Percentiles rank a stretch among this genome's conserved stretches.
These are phyloP conservation scores for Odontocerum albicorne DNA, from an alignment of 2,888 invertebrate species.

Conservation along the genomic window DNA sequence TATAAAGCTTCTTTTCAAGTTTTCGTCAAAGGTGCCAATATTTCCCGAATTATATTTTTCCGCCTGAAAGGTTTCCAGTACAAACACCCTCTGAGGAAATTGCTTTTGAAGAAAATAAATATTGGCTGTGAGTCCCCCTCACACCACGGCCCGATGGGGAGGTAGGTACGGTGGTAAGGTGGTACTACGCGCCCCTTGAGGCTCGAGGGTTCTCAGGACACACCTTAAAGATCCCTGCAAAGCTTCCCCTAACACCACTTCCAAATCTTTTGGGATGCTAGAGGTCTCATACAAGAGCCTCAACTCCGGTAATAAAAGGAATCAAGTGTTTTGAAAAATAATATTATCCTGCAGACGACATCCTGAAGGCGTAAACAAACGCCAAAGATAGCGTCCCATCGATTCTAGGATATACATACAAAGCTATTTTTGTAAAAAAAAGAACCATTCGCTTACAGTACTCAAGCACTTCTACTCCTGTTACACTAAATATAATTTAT, in stretches of 20 bases:
- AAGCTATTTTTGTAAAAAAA: too few species aligned
- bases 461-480: too few species aligned
- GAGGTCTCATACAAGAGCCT: background rate
- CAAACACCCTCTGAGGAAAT: conserved; percentile 36
- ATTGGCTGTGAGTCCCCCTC: conserved; percentile 25
- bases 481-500: too few species aligned
- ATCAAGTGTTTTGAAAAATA: too few species aligned
- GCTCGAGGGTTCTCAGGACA: conserved; percentile 32
- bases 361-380: too few species aligned
- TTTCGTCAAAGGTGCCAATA: conserved; percentile 17
- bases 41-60: conserved; percentile 30
- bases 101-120: conserved; percentile 36
- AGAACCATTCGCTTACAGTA: too few species aligned
- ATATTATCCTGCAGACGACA: too few species aligned
- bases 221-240: conserved; percentile 30
- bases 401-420: too few species aligned
- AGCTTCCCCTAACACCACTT: conserved; percentile 16
- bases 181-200: conserved; percentile 28
- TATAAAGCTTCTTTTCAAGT: too few species aligned
- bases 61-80: conserved; percentile 34
- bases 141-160: conserved; percentile 1
- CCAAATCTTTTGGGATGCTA: conserved; percentile 2
- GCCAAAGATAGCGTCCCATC: too few species aligned
- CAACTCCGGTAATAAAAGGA: too few species aligned
- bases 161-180: too few species aligned